Conservation (phyloP, 2,797 vertebrate genomes). For the Erpetoichthys calabaricus region DNA sequence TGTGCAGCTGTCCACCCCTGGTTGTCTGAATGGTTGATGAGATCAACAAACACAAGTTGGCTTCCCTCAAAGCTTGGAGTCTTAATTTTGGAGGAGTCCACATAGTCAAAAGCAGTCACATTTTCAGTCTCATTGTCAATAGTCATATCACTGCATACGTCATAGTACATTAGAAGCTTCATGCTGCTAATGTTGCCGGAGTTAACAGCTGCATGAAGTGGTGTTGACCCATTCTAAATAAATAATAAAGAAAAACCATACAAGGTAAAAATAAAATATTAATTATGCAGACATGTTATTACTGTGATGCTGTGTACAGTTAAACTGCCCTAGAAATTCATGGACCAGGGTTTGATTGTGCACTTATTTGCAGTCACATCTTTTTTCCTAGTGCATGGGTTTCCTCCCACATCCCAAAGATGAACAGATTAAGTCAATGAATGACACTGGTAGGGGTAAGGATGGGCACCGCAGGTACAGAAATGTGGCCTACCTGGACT, state of each 20-base stretch:
- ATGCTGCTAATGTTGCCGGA: slow-evolving; percentile 69
- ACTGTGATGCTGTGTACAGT: too few species aligned
- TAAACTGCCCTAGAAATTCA: too few species aligned
- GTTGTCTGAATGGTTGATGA: slow-evolving; percentile 70
- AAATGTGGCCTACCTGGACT: too few species aligned
- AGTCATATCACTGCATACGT: slow-evolving; percentile 20
- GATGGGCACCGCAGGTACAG: too few species aligned
- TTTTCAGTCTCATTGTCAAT: slow-evolving; percentile 20
- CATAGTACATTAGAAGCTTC: slow-evolving; percentile 66
- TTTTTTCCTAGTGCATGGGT: too few species aligned
- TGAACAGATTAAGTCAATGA: too few species aligned
- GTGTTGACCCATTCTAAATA: slow-evolving; percentile 72
- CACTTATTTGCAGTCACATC: too few species aligned
- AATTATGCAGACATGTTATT: too few species aligned
- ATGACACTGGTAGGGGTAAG: too few species aligned
- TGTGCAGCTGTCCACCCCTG: slow-evolving; percentile 90
- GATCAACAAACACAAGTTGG: slow-evolving; percentile 43
- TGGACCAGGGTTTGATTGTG: too few species aligned
- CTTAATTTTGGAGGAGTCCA: slow-evolving; percentile 31
- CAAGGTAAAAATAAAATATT: too few species aligned
- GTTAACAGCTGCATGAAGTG: slow-evolving; percentile 70
- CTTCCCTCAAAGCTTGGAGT: slow-evolving; percentile 19
- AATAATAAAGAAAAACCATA: slow-evolving; percentile 12
- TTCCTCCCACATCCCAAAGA: too few species aligned
- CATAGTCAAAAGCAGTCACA: slow-evolving; percentile 14